These are phyloP conservation scores for Eristalis intricaria DNA, from an alignment of 2,888 invertebrate genomes.

Conservation along the genomic window DNA sequence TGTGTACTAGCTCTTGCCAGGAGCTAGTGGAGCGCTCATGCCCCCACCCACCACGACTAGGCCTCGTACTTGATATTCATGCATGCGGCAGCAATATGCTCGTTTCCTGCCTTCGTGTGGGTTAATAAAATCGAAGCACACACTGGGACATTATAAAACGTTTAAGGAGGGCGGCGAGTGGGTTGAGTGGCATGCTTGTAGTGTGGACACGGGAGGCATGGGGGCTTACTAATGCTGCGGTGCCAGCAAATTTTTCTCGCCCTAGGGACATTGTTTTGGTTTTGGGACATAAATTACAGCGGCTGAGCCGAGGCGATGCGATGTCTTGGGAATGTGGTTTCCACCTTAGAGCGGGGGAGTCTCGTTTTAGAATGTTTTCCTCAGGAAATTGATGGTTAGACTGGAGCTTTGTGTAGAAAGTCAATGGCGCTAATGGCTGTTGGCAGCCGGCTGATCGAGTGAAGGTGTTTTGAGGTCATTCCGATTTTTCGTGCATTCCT, in stretches of 20 bases:
- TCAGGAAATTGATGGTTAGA: neutral
- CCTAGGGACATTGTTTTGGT: conserved; percentile 30
- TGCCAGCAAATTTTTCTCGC: conserved; percentile 36
- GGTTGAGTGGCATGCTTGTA: conserved; percentile 53
- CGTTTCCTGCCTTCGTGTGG: conserved; percentile 23
- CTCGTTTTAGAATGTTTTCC: neutral
- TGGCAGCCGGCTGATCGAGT: neutral
- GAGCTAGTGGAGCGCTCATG: no score
- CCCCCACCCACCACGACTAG: neutral
- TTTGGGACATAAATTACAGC: conserved; percentile 40
- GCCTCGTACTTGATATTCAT: conserved; percentile 58
- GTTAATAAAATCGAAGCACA: conserved; percentile 65
- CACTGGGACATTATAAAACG: conserved; percentile 61
- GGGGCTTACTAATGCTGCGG: conserved; percentile 39
- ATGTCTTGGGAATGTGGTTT: neutral
- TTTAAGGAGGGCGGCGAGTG: conserved; percentile 45
- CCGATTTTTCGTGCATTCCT: no score
- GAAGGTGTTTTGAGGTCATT: no score
- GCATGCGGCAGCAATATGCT: conserved; percentile 63
- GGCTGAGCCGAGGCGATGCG: no score
- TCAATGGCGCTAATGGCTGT: neutral
- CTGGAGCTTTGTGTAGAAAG: neutral
- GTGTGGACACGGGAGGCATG: conserved; percentile 27
- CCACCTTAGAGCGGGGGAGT: neutral
- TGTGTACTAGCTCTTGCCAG: conserved; percentile 24